A percentile compares a stretch with the other conserved stretches of the same genome.
Evolutionary conservation across 2,888 invertebrate genomes (phyloP).

Genomic region (Cantharis rustica): DNA sequence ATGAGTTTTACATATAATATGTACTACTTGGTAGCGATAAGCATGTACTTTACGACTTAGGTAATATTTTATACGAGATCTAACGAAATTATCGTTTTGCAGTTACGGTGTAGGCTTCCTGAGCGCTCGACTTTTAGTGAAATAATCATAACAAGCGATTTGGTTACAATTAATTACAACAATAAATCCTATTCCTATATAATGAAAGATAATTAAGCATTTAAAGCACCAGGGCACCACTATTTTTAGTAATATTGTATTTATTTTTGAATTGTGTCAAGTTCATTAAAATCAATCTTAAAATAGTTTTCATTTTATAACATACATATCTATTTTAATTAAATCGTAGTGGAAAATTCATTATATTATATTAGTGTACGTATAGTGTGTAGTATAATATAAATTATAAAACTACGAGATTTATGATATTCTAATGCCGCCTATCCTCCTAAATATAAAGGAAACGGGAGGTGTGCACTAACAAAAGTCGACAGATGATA

Average conservation of each 20-base stretch:
- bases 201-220: neutral
- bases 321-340: neutral
- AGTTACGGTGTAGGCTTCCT: neutral
- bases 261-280: neutral
- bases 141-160: no score
- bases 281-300: neutral
- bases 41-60: neutral
- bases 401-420: no score
- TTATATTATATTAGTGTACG: neutral
- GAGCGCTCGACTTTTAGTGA: neutral
- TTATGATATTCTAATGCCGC: no score
- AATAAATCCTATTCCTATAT: neutral
- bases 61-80: neutral
- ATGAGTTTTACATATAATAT: constrained; percentile 5
- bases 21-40: neutral
- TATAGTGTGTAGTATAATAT: neutral
- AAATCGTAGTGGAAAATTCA: neutral
- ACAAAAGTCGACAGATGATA: neutral
- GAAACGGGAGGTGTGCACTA: neutral
- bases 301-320: neutral
- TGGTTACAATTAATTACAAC: no score
- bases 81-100: no score
- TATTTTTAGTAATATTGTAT: neutral
- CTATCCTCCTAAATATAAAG: neutral
- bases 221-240: neutral